Evolutionary conservation across 2,797 vertebrate genomes (phyloP).

Genomic region (Xiphophorus birchmanni): DNA sequence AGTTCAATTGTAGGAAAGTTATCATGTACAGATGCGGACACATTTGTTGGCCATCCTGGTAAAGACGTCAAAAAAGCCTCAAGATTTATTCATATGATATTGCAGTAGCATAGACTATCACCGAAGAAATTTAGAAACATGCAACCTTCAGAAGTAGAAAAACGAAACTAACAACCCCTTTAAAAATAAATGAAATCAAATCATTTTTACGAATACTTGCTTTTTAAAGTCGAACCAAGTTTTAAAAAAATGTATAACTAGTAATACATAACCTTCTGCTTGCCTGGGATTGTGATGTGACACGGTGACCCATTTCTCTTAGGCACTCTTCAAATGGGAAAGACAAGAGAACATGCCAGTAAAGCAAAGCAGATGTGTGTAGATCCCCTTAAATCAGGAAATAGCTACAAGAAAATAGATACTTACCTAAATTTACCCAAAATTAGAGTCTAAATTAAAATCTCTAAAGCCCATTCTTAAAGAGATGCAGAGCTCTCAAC

Average conservation of each 20-base stretch:
- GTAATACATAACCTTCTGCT: neutral
- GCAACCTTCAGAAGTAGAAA: neutral
- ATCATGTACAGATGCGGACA: conserved; percentile 9
- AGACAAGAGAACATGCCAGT: conserved; percentile 2
- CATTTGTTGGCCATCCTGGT: neutral
- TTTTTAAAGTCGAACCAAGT: neutral
- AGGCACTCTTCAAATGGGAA: conserved; percentile 6
- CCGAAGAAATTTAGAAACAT: neutral
- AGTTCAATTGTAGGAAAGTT: conserved; percentile 47
- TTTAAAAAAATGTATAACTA: neutral
- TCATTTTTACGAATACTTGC: neutral
- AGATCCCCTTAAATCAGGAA: neutral
- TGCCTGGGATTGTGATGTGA: neutral
- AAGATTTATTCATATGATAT: neutral
- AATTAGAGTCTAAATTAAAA: neutral
- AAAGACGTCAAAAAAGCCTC: neutral
- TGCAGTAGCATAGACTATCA: neutral
- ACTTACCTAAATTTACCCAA: neutral
- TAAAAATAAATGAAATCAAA: neutral
- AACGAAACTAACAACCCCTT: neutral
- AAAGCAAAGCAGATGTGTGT: neutral
- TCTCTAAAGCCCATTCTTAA: neutral
- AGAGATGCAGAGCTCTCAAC: neutral
- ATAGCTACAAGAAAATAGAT: neutral
- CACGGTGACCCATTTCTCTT: neutral